Evolutionary conservation across 2,797 vertebrate species (phyloP).

Genomic region (Acrossocheilus fasciatus): DNA sequence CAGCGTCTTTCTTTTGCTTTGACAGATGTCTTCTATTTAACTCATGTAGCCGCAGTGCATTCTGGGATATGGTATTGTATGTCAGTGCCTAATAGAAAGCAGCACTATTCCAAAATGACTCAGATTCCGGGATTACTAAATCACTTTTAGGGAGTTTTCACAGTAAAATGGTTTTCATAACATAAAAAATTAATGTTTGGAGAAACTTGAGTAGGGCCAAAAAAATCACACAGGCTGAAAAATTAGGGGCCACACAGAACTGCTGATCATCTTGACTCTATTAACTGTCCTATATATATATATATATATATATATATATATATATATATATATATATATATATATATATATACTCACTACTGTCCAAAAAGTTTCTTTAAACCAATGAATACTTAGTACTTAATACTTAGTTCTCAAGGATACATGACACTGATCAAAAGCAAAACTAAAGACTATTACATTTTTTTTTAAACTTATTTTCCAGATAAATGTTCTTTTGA

Average conservation of each 20-base stretch:
- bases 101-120: constrained; percentile 58
- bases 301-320: too few relatives aligned
- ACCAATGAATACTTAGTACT: neutral
- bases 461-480: neutral
- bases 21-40: constrained; percentile 56
- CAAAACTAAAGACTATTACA: neutral
- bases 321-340: too few relatives aligned
- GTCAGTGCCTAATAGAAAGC: constrained; percentile 46
- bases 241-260: constrained; percentile 18
- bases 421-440: neutral
- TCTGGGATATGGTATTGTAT: constrained; percentile 38
- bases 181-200: constrained; percentile 28
- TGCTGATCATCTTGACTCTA: constrained; percentile 13
- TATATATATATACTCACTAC: neutral
- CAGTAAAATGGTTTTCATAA: constrained; percentile 33
- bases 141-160: constrained; percentile 43
- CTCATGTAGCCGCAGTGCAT: constrained; percentile 12
- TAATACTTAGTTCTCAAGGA: neutral
- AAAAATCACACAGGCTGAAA: constrained; percentile 17
- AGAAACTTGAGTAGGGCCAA: constrained; percentile 27
- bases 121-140: constrained; percentile 32
- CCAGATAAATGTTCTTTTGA: neutral
- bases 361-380: neutral
- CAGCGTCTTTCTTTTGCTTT: constrained; percentile 30
- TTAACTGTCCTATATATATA: neutral